A percentile compares a stretch with the other conserved stretches of the same genome.
phyloP scores from a whole-genome alignment of 2,888 invertebrate genomes.

The Elysia crispata region DNA sequence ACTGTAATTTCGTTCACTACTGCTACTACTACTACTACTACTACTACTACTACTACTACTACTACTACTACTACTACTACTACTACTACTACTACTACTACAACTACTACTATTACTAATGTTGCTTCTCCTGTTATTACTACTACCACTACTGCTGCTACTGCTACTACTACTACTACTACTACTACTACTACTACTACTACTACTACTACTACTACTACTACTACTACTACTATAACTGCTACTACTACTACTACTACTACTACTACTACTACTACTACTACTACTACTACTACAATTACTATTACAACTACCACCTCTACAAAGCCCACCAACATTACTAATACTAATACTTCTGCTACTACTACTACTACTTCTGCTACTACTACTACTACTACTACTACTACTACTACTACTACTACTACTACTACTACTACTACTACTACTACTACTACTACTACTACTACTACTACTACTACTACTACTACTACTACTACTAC shows the following conservation, averaged over 20 bases:
- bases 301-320: constrained; percentile 40
- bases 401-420: constrained; percentile 43
- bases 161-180: constrained; percentile 15
- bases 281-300: constrained; percentile 24
- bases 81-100: constrained; percentile 1
- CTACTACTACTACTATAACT: not conserved
- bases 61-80: constrained; percentile 1
- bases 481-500: constrained; percentile 44
- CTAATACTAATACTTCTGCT: constrained; percentile 36
- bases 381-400: constrained; percentile 44
- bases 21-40: not conserved
- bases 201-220: constrained; percentile 28
- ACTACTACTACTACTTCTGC: constrained; percentile 39
- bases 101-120: not conserved
- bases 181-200: constrained; percentile 22
- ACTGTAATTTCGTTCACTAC: not conserved
- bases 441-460: constrained; percentile 41
- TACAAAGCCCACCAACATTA: constrained; percentile 35
- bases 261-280: constrained; percentile 22
- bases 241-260: not conserved
- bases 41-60: not conserved
- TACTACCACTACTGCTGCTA: no score
- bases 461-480: constrained; percentile 15
- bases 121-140: not conserved
- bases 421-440: constrained; percentile 37